These are phyloP conservation scores for Channallabes apus DNA, from an alignment of 2,797 vertebrate species.

Conservation along the genomic window DNA sequence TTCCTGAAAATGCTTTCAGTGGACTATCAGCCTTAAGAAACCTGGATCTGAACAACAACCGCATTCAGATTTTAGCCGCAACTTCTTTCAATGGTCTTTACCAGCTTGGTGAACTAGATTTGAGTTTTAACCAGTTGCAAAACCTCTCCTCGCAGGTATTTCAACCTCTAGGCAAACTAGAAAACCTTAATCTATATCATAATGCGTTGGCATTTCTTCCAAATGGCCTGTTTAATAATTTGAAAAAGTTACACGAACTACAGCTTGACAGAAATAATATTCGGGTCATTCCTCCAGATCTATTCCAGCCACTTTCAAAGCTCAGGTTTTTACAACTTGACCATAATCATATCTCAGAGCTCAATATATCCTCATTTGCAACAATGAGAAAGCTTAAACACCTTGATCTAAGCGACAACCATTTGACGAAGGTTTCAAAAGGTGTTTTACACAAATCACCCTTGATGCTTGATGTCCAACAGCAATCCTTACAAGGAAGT, in stretches of 20 bases:
- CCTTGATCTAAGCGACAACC: constrained; percentile 64
- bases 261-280: constrained; percentile 67
- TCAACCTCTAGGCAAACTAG: constrained; percentile 52
- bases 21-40: constrained; percentile 45
- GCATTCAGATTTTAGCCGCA: constrained; percentile 53
- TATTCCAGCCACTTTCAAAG: constrained; percentile 57
- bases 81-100: constrained; percentile 61
- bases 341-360: constrained; percentile 60
- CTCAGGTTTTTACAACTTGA: constrained; percentile 61
- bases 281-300: constrained; percentile 41
- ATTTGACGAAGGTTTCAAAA: constrained; percentile 53
- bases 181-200: constrained; percentile 63
- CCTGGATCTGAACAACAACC: constrained; percentile 64
- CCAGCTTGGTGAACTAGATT: constrained; percentile 57
- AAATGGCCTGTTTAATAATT: constrained; percentile 51
- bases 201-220: constrained; percentile 64
- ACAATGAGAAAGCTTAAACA: constrained; percentile 57
- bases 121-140: constrained; percentile 63
- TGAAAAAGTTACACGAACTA: constrained; percentile 61
- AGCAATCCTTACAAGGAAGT: constrained; percentile 37
- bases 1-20: constrained; percentile 62
- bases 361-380: constrained; percentile 54
- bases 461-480: constrained; percentile 40
- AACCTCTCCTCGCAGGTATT: constrained; percentile 58
- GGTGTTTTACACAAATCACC: constrained; percentile 51